Evolutionary conservation across 2,797 vertebrate species (phyloP).

Genomic region (Oceanodroma leucorhoa): DNA sequence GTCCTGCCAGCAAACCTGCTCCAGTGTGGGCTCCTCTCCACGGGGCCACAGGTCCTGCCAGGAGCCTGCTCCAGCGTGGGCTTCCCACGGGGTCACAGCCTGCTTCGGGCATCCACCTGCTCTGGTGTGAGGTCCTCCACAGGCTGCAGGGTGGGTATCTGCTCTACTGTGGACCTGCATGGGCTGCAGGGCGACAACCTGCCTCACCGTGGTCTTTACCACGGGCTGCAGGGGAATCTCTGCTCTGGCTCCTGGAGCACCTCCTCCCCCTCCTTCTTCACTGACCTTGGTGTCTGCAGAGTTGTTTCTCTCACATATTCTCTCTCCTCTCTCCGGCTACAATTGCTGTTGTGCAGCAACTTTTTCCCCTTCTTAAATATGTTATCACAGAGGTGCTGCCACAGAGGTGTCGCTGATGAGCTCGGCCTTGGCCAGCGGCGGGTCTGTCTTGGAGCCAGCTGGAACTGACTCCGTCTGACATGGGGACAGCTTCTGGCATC

Average conservation of each 20-base stretch:
- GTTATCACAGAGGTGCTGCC: not conserved
- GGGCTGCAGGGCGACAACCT: not conserved
- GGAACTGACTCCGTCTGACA: fast-evolving
- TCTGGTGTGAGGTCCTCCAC: fast-evolving
- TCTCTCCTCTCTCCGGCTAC: not conserved
- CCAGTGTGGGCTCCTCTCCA: too few relatives aligned
- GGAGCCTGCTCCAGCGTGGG: not conserved
- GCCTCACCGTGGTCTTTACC: not conserved
- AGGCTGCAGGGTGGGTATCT: not conserved
- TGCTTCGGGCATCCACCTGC: not conserved
- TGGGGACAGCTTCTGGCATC: not conserved
- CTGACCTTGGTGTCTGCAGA: not conserved
- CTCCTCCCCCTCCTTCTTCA: not conserved
- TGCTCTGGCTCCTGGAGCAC: fast-evolving
- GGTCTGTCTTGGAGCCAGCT: not conserved
- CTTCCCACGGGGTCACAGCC: not conserved
- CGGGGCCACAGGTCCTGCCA: not conserved
- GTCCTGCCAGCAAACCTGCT: not conserved
- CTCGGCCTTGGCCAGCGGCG: fast-evolving
- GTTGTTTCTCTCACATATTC: not conserved
- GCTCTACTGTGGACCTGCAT: not conserved
- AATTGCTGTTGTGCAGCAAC: not conserved
- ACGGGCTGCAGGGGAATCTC: not conserved
- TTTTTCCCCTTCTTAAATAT: not conserved
- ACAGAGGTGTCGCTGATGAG: fast-evolving